Evolutionary conservation across 1,140 invertebrate species (phyloP).

Genomic region (Drosophila melanica): DNA sequence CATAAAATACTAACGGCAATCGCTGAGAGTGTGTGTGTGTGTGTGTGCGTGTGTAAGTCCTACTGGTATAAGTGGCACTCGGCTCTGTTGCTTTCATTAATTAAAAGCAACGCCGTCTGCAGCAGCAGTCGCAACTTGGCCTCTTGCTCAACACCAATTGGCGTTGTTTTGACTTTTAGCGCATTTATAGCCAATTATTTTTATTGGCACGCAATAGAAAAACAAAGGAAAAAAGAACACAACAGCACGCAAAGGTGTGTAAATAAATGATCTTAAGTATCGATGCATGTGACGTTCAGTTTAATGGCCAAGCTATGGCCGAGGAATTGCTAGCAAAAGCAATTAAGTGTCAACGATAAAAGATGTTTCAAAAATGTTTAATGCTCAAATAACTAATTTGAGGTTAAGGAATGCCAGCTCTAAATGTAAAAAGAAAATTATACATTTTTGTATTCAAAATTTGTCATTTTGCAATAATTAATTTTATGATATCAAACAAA

Average conservation of each 20-base stretch:
- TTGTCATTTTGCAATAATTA: not conserved
- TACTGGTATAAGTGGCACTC: constrained; percentile 25
- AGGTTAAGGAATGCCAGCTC: no score
- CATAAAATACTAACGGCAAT: constrained; percentile 60
- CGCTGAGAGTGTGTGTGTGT: constrained; percentile 6
- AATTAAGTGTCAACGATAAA: constrained; percentile 14
- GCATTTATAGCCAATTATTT: constrained; percentile 81
- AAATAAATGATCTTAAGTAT: constrained; percentile 67
- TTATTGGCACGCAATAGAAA: constrained; percentile 50
- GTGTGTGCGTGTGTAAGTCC: constrained; percentile 9
- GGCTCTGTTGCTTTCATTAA: constrained; percentile 57
- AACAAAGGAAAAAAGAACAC: constrained; percentile 7
- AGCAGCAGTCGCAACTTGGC: constrained; percentile 6
- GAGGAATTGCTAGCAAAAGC: not conserved
- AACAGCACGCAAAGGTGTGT: constrained; percentile 53
- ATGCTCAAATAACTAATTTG: not conserved
- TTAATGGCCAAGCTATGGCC: constrained; percentile 18
- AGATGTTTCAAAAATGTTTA: not conserved
- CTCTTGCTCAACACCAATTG: constrained; percentile 42
- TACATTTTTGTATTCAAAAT: not conserved
- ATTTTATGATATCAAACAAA: not conserved
- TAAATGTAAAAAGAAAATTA: no score
- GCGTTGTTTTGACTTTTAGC: constrained; percentile 69
- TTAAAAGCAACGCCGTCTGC: constrained; percentile 67
- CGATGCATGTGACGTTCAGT: constrained; percentile 45